Percentiles rank a stretch among this genome's conserved stretches.
Conservation (phyloP, 2,797 vertebrate genomes). For the Poecilia picta region DNA sequence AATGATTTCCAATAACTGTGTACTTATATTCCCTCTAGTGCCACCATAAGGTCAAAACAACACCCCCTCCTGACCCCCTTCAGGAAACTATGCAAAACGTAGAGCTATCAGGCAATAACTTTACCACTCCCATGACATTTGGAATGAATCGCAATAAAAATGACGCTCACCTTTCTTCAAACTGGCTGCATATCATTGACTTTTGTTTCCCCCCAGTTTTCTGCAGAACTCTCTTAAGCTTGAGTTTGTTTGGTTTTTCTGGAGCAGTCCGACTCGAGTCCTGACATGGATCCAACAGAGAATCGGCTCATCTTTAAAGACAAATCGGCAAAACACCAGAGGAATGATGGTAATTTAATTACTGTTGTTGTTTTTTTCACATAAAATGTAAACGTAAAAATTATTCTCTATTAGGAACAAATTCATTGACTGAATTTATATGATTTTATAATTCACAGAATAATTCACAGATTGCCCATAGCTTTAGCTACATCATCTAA, state of each 20-base stretch:
- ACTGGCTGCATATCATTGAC: background rate
- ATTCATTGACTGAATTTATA: background rate
- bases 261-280: background rate
- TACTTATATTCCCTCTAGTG: background rate
- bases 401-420: background rate
- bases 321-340: background rate
- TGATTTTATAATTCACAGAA: background rate
- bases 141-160: background rate
- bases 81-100: background rate
- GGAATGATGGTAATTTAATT: background rate
- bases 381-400: background rate
- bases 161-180: background rate
- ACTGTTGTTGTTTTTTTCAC: background rate
- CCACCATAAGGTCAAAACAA: background rate
- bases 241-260: background rate
- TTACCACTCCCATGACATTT: slow-evolving; percentile 3
- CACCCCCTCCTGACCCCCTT: too few relatives aligned
- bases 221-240: background rate
- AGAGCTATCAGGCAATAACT: background rate
- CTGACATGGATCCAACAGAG: background rate
- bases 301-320: background rate
- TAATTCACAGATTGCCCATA: background rate
- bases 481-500: background rate
- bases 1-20: background rate
- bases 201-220: background rate